Conservation (phyloP, 2,113 vertebrate species). For the Apaloderma vittatum region DNA sequence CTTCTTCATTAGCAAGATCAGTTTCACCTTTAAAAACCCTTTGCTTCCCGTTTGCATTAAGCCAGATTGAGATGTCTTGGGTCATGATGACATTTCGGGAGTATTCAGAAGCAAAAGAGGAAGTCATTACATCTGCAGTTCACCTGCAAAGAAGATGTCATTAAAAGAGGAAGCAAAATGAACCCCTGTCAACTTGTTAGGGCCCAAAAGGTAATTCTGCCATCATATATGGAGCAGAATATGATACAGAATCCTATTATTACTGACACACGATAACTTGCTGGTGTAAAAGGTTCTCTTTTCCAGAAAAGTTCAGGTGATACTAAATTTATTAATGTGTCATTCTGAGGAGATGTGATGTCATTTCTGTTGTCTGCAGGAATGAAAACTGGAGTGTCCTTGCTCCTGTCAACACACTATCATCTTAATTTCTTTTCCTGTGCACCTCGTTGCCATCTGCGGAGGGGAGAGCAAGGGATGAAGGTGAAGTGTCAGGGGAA, state of each 20-base stretch:
- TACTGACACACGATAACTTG: conserved; percentile 87
- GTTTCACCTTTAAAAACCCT: conserved; percentile 82
- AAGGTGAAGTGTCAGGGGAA: conserved; percentile 78
- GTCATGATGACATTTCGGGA: conserved; percentile 81
- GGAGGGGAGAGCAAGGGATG: conserved; percentile 68
- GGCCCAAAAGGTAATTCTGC: conserved; percentile 87
- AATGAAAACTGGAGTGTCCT: conserved; percentile 85
- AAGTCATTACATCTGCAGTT: conserved; percentile 85
- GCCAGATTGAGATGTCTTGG: conserved; percentile 81
- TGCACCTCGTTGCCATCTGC: conserved; percentile 85
- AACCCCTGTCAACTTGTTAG: conserved; percentile 92
- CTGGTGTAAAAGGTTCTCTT: conserved; percentile 86
- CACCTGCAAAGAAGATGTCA: conserved; percentile 88
- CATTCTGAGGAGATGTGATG: conserved; percentile 86
- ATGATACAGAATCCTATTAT: conserved; percentile 88
- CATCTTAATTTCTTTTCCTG: conserved; percentile 90
- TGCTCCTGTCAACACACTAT: conserved; percentile 90
- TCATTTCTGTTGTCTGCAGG: conserved; percentile 88
- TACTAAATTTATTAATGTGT: conserved; percentile 95
- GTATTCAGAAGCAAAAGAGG: conserved; percentile 75
- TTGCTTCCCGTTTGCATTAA: conserved; percentile 78
- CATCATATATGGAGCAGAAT: conserved; percentile 82
- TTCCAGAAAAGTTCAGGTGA: conserved; percentile 92
- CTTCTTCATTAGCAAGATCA: conserved; percentile 84
- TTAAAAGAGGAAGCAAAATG: conserved; percentile 89